Conservation (phyloP, 2,113 vertebrate genomes). For the Entomyzon cyanotis region DNA sequence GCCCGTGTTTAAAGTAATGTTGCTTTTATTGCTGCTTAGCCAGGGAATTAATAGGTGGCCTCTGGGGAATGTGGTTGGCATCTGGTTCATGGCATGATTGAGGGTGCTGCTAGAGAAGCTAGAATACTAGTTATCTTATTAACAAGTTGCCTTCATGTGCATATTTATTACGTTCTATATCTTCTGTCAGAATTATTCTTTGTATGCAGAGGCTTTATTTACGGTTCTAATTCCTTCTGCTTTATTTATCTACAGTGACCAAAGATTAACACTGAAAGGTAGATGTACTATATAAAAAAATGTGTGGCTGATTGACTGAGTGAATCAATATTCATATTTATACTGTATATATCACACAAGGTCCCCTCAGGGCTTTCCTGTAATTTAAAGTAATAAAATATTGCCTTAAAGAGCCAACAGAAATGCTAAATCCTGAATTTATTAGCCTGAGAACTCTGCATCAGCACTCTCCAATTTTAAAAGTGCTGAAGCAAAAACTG, state of each 20-base stretch:
- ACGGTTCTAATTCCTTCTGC: neutral
- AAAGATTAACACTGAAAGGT: neutral
- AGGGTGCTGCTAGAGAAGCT: neutral
- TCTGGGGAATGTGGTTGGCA: neutral
- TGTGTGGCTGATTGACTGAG: neutral
- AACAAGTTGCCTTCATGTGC: neutral
- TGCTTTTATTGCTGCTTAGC: slow-evolving; percentile 38
- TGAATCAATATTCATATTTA: slow-evolving; percentile 11
- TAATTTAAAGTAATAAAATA: slow-evolving; percentile 34
- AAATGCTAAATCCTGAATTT: slow-evolving; percentile 23
- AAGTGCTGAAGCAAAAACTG: neutral
- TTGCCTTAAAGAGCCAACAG: slow-evolving; percentile 5
- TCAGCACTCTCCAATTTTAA: neutral
- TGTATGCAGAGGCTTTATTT: slow-evolving; percentile 6
- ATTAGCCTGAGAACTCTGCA: neutral
- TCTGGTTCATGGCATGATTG: neutral
- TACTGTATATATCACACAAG: neutral
- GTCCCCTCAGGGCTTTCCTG: neutral
- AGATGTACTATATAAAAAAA: neutral
- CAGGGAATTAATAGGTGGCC: slow-evolving; percentile 18
- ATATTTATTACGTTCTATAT: neutral
- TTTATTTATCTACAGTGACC: slow-evolving; percentile 13
- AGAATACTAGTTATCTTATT: neutral
- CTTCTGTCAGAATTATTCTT: neutral
- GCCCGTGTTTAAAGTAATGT: neutral